Conservation (phyloP, 2,797 vertebrate species). For the Acestrorhynchus altus region DNA sequence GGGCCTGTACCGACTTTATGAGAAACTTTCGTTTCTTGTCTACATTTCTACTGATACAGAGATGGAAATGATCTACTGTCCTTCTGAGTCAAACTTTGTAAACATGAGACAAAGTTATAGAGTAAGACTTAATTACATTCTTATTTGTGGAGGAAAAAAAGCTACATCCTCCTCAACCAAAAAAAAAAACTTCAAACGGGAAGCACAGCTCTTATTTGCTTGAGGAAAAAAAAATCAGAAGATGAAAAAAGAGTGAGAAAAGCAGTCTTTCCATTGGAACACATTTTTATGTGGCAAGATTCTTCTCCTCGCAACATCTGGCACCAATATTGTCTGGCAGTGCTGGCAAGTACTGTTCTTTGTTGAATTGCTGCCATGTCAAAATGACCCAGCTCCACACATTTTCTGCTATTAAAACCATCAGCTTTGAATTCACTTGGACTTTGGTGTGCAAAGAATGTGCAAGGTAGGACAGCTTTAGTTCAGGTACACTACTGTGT, state of each 20-base stretch:
- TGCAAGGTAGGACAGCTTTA: slow-evolving; percentile 56
- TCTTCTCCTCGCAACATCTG: slow-evolving; percentile 83
- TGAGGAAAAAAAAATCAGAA: slow-evolving; percentile 57
- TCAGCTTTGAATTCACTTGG: slow-evolving; percentile 66
- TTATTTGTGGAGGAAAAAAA: slow-evolving; percentile 61
- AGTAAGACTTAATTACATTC: slow-evolving; percentile 70
- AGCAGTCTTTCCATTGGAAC: slow-evolving; percentile 83
- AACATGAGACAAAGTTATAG: slow-evolving; percentile 60
- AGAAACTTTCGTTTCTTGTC: background rate
- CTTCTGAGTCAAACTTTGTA: slow-evolving; percentile 45
- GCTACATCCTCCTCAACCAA: slow-evolving; percentile 46
- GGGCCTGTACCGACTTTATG: slow-evolving; percentile 12
- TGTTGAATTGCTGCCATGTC: slow-evolving; percentile 87
- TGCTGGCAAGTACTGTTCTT: slow-evolving; percentile 81
- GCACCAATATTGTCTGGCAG: slow-evolving; percentile 87
- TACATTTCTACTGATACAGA: slow-evolving; percentile 11
- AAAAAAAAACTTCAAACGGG: slow-evolving; percentile 78
- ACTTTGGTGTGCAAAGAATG: slow-evolving; percentile 52
- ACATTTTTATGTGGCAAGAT: slow-evolving; percentile 85
- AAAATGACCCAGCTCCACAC: slow-evolving; percentile 86
- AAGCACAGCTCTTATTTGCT: slow-evolving; percentile 72
- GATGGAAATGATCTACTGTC: slow-evolving; percentile 40
- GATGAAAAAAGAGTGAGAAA: slow-evolving; percentile 52
- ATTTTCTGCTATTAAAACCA: slow-evolving; percentile 81
- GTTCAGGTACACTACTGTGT: slow-evolving; percentile 6